phyloP scores from a whole-genome alignment of 1,140 invertebrate species.

The Temnothorax curvispinosus region DNA sequence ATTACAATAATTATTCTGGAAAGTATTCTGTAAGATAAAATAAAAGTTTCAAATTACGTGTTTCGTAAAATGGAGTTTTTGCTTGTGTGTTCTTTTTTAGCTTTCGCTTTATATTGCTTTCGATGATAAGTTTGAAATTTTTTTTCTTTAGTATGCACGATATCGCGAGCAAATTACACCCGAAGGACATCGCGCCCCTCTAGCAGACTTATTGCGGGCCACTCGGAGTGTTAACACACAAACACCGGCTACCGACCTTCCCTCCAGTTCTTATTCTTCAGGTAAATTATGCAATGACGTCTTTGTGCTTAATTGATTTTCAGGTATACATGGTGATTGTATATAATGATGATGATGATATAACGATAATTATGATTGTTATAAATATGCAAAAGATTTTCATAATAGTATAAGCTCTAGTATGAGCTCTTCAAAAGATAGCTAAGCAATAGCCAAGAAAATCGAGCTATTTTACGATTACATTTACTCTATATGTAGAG shows the following conservation, averaged over 20 bases:
- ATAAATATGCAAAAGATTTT: conserved; percentile 3
- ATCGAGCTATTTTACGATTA: conserved; percentile 1
- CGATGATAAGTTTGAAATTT: background rate
- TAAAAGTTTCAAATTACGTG: conserved; percentile 1
- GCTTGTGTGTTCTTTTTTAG: background rate
- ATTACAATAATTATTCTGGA: too few relatives aligned
- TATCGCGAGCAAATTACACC: conserved; percentile 88
- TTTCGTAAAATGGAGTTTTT: background rate
- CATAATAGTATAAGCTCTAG: background rate
- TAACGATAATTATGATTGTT: background rate
- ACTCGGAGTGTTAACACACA: conserved; percentile 93
- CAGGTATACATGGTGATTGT: background rate
- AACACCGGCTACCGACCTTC: conserved; percentile 89
- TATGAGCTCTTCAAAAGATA: conserved; percentile 22
- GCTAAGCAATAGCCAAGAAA: background rate
- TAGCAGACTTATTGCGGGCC: conserved; percentile 90
- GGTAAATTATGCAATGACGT: conserved; percentile 78
- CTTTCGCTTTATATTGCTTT: background rate
- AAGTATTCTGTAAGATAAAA: background rate
- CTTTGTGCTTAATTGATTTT: conserved; percentile 4
- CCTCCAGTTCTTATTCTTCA: conserved; percentile 87
- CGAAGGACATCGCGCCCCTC: conserved; percentile 93
- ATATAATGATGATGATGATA: background rate
- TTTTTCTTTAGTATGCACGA: conserved; percentile 80
- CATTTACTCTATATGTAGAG: background rate